phyloP scores from a whole-genome alignment of 2,113 vertebrate genomes.

The Hyperopisus bebe region DNA sequence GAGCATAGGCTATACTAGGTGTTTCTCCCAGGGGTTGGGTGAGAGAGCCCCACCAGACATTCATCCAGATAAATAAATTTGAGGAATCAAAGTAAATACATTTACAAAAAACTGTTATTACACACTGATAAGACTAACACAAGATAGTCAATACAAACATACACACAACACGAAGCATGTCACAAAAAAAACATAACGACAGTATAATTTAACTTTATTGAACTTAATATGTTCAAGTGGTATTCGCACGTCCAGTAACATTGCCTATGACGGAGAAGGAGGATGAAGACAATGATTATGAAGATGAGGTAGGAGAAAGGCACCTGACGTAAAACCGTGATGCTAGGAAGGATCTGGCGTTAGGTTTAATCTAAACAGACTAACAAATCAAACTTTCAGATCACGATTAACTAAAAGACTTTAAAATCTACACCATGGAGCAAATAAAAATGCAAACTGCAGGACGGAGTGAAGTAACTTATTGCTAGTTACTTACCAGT shows the following conservation, averaged over 20 bases:
- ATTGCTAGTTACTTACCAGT: conserved; percentile 57
- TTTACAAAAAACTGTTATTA: neutral
- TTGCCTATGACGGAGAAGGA: neutral
- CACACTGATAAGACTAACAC: neutral
- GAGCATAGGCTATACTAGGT: neutral
- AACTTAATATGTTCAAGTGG: neutral
- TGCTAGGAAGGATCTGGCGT: neutral
- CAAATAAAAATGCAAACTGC: neutral
- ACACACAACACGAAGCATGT: neutral
- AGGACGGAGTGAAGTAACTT: neutral
- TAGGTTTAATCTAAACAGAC: neutral
- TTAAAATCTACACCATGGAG: neutral
- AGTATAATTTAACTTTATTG: neutral
- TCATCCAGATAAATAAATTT: neutral
- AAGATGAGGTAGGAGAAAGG: neutral
- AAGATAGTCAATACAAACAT: neutral
- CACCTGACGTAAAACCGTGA: neutral
- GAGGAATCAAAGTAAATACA: neutral
- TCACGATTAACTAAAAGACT: neutral
- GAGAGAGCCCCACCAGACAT: neutral
- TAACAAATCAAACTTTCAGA: neutral
- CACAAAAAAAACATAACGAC: neutral
- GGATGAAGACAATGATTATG: neutral
- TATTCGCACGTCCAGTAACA: neutral
- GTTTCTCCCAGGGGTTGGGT: neutral